Evolutionary conservation across 2,888 invertebrate genomes (phyloP).

Genomic region (Eristalinus aeneus): DNA sequence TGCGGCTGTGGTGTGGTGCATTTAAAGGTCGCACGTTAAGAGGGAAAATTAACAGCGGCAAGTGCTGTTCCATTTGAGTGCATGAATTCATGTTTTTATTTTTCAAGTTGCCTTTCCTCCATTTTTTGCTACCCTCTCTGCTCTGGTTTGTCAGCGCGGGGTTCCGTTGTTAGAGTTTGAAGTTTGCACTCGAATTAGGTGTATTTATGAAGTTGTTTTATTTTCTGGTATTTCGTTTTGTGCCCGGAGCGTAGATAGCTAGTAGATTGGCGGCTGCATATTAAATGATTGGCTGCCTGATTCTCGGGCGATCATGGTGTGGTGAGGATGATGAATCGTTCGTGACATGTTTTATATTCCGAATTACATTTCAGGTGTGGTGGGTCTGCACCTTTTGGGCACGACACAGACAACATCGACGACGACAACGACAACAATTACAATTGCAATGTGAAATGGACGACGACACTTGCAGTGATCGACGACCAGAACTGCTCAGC

Average conservation of each 20-base stretch:
- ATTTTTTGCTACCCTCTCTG: neutral
- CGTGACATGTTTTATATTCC: conserved; percentile 57
- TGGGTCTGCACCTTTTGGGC: conserved; percentile 59
- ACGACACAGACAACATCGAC: conserved; percentile 25
- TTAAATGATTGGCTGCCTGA: conserved; percentile 39
- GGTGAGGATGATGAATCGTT: conserved; percentile 51
- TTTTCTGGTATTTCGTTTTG: conserved; percentile 4
- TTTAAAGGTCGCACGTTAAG: conserved; percentile 50
- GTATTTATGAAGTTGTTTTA: conserved; percentile 19
- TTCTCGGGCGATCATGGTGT: conserved; percentile 15
- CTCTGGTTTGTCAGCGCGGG: neutral
- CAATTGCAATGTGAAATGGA: neutral
- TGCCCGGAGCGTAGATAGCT: neutral
- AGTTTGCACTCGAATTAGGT: conserved; percentile 40
- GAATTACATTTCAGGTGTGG: conserved; percentile 62
- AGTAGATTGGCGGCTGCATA: conserved; percentile 44
- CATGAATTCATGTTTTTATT: neutral
- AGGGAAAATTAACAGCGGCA: conserved; percentile 16
- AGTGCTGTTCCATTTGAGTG: conserved; percentile 38
- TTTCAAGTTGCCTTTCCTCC: neutral
- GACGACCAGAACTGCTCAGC: neutral
- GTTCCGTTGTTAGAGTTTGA: conserved; percentile 23
- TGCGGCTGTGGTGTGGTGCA: conserved; percentile 33
- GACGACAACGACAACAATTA: neutral
- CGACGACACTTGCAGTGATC: neutral